Conservation (phyloP, 2,888 invertebrate species). For the Metacarcinus magister region DNA sequence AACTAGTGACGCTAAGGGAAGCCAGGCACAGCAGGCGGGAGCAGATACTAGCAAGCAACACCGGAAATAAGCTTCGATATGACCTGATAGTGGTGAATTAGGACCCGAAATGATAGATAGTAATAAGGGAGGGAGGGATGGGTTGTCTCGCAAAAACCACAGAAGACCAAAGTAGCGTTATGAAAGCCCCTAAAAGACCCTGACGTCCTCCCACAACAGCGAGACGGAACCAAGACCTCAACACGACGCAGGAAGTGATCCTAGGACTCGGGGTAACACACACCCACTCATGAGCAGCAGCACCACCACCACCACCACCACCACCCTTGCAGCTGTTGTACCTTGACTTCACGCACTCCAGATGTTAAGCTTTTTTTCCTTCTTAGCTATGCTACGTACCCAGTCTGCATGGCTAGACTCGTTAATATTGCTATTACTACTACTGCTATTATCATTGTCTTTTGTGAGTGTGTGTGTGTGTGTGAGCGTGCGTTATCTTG, state of each 20-base stretch:
- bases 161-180: not conserved
- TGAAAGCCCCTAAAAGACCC: not conserved
- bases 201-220: not conserved
- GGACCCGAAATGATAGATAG: not conserved
- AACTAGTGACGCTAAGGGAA: not conserved
- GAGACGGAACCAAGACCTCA: not conserved
- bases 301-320: not conserved
- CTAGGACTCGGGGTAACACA: not conserved
- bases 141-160: not conserved
- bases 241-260: slow-evolving; percentile 43
- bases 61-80: not conserved
- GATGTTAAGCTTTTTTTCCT: not conserved
- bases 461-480: too few species aligned
- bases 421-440: not conserved
- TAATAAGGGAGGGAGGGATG: not conserved
- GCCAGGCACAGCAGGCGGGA: not conserved
- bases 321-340: not conserved
- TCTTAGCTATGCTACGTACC: not conserved
- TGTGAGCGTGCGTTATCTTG: not conserved
- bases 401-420: not conserved
- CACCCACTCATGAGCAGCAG: not conserved
- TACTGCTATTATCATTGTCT: not conserved
- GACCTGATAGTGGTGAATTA: not conserved
- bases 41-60: not conserved
- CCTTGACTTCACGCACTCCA: slow-evolving; percentile 31